Base-by-base conservation (phyloP, 2,888 invertebrate genomes). In the Noctua comes region DNA sequence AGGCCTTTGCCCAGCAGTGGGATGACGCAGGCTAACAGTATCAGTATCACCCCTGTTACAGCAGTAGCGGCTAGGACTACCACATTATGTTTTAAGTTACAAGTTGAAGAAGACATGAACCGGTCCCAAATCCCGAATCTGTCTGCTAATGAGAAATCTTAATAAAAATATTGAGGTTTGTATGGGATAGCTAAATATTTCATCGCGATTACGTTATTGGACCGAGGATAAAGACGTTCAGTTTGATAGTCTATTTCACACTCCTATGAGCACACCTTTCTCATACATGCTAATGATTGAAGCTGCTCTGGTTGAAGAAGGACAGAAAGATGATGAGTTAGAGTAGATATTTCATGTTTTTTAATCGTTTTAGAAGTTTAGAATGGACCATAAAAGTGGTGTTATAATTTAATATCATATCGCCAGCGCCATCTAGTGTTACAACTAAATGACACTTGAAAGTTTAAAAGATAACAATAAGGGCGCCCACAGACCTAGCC, bases 361-460 rank as follows among this genome's bases (percentile, higher is more conserved):
- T 62, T 18, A 31, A 2, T 31, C 0, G 4, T 11, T 11, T 31
- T 24, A 43, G n/a, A n/a, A 70, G 6, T 48, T 46, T 31, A 16
- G 2, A 21, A 31, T 6, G 13, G 1, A 48, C 59, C 11, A 24
- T 4, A 40, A 1, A 36, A 54, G 7, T 8, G 2, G 2, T 54
- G 3, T 64, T 2, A 31, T 21, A 2, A 46, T 70, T 27, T 11
- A 46, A 65, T 57, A 64, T 46, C 16, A 3, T 24, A 71, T 24
- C 13, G 0, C 24, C 27, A 71, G 18, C 54, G 78, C 71, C 64
- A 79, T 79, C 78, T 79, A 65, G 46, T 48, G 43, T 27, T 21
- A 16, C 18, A 16, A 21, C 18, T 31, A n/a, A 40, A 59, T 48
- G 13, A 10, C 1, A 31, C 10, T 59, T 40, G 16, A 51, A 77